A percentile compares a stretch with the other conserved stretches of the same genome.
phyloP scores from a whole-genome alignment of 2,888 invertebrate species.

The Drosophila histrio region DNA sequence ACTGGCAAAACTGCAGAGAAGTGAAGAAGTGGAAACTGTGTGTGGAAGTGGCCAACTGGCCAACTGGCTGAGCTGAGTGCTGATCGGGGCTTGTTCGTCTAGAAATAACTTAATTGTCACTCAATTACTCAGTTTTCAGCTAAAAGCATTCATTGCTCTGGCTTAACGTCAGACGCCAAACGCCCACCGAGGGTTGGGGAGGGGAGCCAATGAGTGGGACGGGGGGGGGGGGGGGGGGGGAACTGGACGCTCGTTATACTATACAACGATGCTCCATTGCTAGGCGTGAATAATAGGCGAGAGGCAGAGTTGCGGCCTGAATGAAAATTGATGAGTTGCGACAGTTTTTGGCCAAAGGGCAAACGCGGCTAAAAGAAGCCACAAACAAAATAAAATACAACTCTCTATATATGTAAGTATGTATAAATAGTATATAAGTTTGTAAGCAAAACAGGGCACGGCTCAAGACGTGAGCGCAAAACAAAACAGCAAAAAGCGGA shows the following conservation, averaged over 20 bases:
- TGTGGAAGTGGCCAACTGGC: slow-evolving; percentile 18
- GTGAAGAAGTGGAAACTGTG: slow-evolving; percentile 7
- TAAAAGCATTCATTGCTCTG: slow-evolving; percentile 77
- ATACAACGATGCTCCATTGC: slow-evolving; percentile 32
- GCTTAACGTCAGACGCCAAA: slow-evolving; percentile 59
- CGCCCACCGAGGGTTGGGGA: slow-evolving; percentile 22
- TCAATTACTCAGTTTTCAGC: slow-evolving; percentile 83
- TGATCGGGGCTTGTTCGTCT: slow-evolving; percentile 73
- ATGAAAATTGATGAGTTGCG: slow-evolving; percentile 80
- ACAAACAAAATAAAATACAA: slow-evolving; percentile 30
- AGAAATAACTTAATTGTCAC: slow-evolving; percentile 83
- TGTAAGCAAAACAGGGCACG: slow-evolving; percentile 32
- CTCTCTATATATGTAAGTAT: neutral
- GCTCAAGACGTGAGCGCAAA: slow-evolving; percentile 24
- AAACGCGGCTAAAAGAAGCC: slow-evolving; percentile 54
- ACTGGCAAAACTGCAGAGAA: slow-evolving; percentile 1
- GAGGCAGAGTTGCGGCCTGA: slow-evolving; percentile 54
- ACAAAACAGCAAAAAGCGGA: neutral
- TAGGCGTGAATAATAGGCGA: slow-evolving; percentile 74
- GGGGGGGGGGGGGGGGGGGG: slow-evolving; percentile 3
- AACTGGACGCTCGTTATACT: slow-evolving; percentile 43
- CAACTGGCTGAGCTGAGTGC: slow-evolving; percentile 35
- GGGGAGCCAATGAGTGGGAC: slow-evolving; percentile 3
- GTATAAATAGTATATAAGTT: neutral
- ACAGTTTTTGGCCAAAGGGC: slow-evolving; percentile 81